A percentile compares a stretch with the other conserved stretches of the same genome.
phyloP scores from a whole-genome alignment of 2,888 invertebrate genomes.

The Marronus borbonicus region DNA sequence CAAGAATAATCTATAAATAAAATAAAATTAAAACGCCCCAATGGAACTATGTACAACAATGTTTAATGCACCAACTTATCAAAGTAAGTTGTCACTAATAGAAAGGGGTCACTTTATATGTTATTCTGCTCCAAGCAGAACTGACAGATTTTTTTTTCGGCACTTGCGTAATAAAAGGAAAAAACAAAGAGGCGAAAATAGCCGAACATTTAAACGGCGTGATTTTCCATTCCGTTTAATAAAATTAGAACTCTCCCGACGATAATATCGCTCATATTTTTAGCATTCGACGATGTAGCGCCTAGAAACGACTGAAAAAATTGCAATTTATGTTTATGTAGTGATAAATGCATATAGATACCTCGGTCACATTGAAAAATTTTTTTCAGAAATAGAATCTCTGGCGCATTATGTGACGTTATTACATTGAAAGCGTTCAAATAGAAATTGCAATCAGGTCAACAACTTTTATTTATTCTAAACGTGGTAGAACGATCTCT shows the following conservation, averaged over 20 bases:
- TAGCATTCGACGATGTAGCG: background rate
- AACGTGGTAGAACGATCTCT: too few species aligned
- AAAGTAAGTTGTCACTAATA: background rate
- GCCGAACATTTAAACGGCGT: constrained; percentile 23
- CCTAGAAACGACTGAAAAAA: constrained; percentile 4
- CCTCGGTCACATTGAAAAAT: constrained; percentile 1
- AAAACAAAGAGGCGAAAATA: constrained; percentile 46
- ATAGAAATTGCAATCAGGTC: too few species aligned
- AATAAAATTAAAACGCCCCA: background rate
- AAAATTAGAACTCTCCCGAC: constrained; percentile 17
- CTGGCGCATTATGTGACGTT: background rate
- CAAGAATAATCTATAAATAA: background rate
- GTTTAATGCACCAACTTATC: background rate
- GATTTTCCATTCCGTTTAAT: constrained; percentile 36
- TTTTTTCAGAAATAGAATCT: background rate
- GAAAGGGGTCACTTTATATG: background rate
- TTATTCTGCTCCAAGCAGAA: constrained; percentile 24
- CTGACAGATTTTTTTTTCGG: constrained; percentile 31
- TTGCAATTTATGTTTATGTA: background rate
- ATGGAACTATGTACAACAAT: background rate
- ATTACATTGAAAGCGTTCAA: background rate
- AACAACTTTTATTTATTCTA: too few species aligned
- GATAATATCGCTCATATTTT: background rate
- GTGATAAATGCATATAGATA: background rate
- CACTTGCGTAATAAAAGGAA: constrained; percentile 43